A percentile compares a stretch with the other conserved stretches of the same genome.
Evolutionary conservation across 2,888 invertebrate species (phyloP).

Genomic region (Eupithecia pulchellata): DNA sequence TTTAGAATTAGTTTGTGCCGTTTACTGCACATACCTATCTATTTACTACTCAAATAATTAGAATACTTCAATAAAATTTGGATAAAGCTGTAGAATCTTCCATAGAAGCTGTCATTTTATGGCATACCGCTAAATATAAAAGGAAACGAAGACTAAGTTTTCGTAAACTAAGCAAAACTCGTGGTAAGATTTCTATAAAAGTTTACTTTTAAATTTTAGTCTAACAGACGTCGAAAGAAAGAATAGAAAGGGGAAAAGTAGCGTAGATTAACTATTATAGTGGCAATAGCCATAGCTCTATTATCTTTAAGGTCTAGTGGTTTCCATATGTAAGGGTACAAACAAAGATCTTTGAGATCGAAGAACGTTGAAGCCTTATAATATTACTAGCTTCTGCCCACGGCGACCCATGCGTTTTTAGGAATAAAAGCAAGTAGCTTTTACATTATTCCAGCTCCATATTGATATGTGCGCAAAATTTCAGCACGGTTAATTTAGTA

Average conservation of each 20-base stretch:
- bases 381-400: too few species aligned
- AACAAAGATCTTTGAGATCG: too few species aligned
- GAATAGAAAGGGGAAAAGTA: not conserved
- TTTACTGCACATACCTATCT: not conserved
- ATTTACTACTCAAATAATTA: not conserved
- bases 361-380: not conserved
- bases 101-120: not conserved
- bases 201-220: not conserved
- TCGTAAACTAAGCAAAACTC: not conserved
- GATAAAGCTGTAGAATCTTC: not conserved
- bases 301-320: slow-evolving; percentile 2
- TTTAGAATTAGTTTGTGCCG: too few species aligned
- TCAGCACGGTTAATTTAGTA: too few species aligned
- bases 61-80: not conserved
- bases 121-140: not conserved
- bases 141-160: not conserved
- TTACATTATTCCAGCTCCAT: too few species aligned
- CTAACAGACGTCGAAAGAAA: not conserved
- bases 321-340: not conserved
- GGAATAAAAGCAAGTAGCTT: too few species aligned
- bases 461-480: too few species aligned
- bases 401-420: too few species aligned
- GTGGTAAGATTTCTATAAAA: not conserved
- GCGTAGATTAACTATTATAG: not conserved
- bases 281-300: not conserved